Conservation (phyloP, 2,888 invertebrate genomes). For the Plutella xylostella region DNA sequence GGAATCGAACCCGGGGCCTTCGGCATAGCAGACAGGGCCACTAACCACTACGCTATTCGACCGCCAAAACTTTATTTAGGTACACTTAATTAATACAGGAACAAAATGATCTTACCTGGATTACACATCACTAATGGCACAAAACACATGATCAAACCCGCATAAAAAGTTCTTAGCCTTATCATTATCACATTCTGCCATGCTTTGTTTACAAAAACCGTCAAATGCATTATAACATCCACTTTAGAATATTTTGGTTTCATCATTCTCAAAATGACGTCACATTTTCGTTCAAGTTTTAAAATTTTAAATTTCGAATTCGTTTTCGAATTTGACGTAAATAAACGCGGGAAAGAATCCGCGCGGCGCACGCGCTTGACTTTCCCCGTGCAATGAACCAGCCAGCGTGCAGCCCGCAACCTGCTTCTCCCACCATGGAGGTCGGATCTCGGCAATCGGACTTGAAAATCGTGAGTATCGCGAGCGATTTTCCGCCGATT, state of each 20-base stretch:
- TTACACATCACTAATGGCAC: slow-evolving; percentile 43
- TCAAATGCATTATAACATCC: too few relatives aligned
- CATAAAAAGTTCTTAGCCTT: slow-evolving; percentile 33
- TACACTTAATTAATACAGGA: neutral
- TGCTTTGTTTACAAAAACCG: slow-evolving; percentile 12
- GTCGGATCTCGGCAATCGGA: neutral
- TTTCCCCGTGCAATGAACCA: slow-evolving; percentile 42
- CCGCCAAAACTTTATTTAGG: too few relatives aligned
- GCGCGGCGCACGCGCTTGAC: slow-evolving; percentile 54
- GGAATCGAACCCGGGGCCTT: too few relatives aligned
- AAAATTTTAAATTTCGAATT: neutral
- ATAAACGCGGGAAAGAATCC: slow-evolving; percentile 36
- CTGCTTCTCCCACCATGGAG: slow-evolving; percentile 1
- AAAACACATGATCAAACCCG: slow-evolving; percentile 43
- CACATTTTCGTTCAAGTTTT: neutral
- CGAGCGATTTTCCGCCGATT: slow-evolving; percentile 35
- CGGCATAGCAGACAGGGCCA: too few relatives aligned
- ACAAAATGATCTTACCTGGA: slow-evolving; percentile 33
- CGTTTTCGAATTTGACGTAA: slow-evolving; percentile 7
- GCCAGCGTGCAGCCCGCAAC: slow-evolving; percentile 40
- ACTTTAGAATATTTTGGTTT: too few relatives aligned
- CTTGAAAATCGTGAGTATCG: slow-evolving; percentile 31
- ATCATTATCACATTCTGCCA: slow-evolving; percentile 31
- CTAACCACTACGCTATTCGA: too few relatives aligned
- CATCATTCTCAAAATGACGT: too few relatives aligned